A percentile compares a stretch with the other conserved stretches of the same genome.
These are phyloP conservation scores for Brachyptera risi DNA, from an alignment of 2,888 invertebrate genomes.

Conservation along the genomic window DNA sequence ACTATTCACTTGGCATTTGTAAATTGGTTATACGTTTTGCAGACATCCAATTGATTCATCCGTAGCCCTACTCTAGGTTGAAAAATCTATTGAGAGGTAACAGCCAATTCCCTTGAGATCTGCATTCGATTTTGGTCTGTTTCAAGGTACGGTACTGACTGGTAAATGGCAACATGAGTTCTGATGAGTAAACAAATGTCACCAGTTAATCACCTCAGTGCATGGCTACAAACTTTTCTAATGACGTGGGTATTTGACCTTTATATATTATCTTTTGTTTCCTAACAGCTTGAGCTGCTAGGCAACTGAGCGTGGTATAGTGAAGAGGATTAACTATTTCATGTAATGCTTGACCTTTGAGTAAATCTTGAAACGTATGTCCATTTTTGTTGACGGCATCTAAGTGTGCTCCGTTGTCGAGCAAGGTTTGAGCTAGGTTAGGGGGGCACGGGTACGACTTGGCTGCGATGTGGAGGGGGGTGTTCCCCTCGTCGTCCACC, in stretches of 20 bases:
- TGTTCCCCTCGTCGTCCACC: conserved; percentile 78
- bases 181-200: too few species aligned
- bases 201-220: too few species aligned
- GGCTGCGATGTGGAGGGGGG: conserved; percentile 81
- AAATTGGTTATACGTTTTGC: too few species aligned
- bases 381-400: conserved; percentile 75
- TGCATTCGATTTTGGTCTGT: too few species aligned
- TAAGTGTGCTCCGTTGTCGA: conserved; percentile 79
- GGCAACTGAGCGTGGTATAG: conserved; percentile 77
- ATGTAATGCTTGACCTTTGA: conserved; percentile 55
- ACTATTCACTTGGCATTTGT: too few species aligned
- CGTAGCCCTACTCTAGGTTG: too few species aligned
- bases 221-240: conserved; percentile 46
- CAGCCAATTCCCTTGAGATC: too few species aligned
- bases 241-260: conserved; percentile 44
- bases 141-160: too few species aligned
- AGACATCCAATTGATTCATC: too few species aligned
- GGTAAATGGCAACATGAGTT: too few species aligned
- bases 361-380: conserved; percentile 67
- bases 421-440: conserved; percentile 65
- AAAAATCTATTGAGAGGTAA: too few species aligned
- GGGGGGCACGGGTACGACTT: conserved; percentile 62
- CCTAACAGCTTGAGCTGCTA: conserved; percentile 74
- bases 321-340: conserved; percentile 70
- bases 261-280: conserved; percentile 43